Percentiles rank a stretch among this genome's conserved stretches.
These are phyloP conservation scores for Gymnoscopelus microlampas DNA, from an alignment of 2,797 vertebrate species.

Conservation along the genomic window DNA sequence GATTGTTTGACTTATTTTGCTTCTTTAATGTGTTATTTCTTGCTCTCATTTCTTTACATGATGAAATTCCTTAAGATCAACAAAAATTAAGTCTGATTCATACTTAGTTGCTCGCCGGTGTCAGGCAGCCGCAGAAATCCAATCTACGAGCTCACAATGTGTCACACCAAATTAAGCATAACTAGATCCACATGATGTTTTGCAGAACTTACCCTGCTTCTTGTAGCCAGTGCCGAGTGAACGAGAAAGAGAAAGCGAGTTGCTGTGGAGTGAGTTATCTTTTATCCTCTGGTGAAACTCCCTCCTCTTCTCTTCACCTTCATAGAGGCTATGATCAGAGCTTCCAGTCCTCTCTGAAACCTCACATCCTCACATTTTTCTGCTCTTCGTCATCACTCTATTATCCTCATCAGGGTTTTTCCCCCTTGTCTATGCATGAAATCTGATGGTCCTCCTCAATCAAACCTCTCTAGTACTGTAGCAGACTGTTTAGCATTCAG, in stretches of 20 bases:
- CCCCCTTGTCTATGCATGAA: too few relatives aligned
- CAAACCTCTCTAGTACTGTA: slow-evolving; percentile 2
- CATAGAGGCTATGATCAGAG: slow-evolving; percentile 46
- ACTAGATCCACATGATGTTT: slow-evolving; percentile 1
- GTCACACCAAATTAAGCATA: neutral
- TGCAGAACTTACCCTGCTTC: slow-evolving; percentile 72
- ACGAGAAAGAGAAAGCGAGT: slow-evolving; percentile 23
- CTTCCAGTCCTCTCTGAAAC: slow-evolving; percentile 50
- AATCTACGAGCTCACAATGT: too few relatives aligned
- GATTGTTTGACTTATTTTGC: neutral
- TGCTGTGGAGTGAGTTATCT: slow-evolving; percentile 30
- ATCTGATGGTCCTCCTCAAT: slow-evolving; percentile 21
- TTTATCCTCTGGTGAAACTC: slow-evolving; percentile 35
- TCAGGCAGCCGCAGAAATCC: too few relatives aligned
- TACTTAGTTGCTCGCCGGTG: too few relatives aligned
- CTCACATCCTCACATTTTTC: slow-evolving; percentile 63
- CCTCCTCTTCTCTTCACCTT: slow-evolving; percentile 46
- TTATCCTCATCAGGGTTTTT: too few relatives aligned
- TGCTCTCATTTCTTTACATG: neutral
- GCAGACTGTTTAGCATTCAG: slow-evolving; percentile 3
- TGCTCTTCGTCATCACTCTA: slow-evolving; percentile 49
- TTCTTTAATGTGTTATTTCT: neutral
- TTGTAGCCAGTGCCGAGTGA: slow-evolving; percentile 17
- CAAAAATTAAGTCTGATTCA: too few relatives aligned
- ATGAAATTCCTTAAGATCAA: neutral